Conservation (phyloP, 2,888 invertebrate species). For the Tetropium fuscum region DNA sequence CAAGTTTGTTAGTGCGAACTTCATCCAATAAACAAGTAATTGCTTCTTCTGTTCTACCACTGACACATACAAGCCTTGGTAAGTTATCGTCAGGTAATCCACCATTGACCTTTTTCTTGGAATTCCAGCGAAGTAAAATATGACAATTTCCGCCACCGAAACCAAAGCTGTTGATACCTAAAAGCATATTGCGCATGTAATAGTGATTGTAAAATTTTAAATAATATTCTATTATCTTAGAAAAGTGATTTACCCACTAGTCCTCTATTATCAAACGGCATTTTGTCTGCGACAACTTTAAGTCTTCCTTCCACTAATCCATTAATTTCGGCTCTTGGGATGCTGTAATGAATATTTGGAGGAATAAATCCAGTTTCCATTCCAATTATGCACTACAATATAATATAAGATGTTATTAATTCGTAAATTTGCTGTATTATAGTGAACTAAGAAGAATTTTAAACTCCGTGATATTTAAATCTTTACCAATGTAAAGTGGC, state of each 20-base stretch:
- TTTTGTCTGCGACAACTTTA: slow-evolving; percentile 80
- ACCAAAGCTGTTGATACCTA: slow-evolving; percentile 92
- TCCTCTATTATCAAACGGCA: slow-evolving; percentile 76
- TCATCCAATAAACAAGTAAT: slow-evolving; percentile 75
- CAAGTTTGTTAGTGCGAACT: slow-evolving; percentile 67
- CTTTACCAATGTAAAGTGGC: no score
- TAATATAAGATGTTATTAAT: no score
- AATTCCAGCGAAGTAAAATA: slow-evolving; percentile 72
- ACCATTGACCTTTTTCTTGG: slow-evolving; percentile 72
- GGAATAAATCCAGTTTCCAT: slow-evolving; percentile 86
- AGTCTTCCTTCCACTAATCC: slow-evolving; percentile 74
- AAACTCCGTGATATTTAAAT: no score
- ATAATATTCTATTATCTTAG: no score
- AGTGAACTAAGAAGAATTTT: no score
- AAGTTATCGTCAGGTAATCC: slow-evolving; percentile 74
- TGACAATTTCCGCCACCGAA: slow-evolving; percentile 93
- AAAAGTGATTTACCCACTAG: slow-evolving; percentile 77
- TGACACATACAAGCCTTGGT: slow-evolving; percentile 79
- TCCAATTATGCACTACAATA: slow-evolving; percentile 63
- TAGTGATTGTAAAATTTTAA: no score
- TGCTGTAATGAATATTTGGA: slow-evolving; percentile 84
- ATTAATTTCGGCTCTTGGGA: slow-evolving; percentile 68
- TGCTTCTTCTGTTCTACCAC: slow-evolving; percentile 85
- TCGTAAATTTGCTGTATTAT: no score
- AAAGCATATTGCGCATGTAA: no score